Base-by-base conservation (phyloP, 1,140 invertebrate species). In the Musca domestica region DNA sequence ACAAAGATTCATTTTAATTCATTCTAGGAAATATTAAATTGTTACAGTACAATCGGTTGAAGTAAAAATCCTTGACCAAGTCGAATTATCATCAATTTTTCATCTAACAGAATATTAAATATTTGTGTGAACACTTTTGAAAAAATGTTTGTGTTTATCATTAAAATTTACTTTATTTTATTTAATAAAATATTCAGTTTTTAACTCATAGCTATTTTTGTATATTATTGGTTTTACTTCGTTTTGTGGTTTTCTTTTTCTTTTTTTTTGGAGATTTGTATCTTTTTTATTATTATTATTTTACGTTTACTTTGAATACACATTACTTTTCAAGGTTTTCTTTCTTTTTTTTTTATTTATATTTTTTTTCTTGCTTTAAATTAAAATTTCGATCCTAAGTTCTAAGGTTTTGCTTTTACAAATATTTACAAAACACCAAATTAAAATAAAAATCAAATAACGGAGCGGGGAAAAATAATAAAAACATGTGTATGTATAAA, bases 391-490 rank as follows among this genome's bases (percentile, higher is more conserved):
- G 27, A 19, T 49, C 67, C 61, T 48, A 49, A 64, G 52, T 25
- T 41, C 67, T 64, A 68, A 64, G 61, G 58, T 68, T 64, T 64
- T 68, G 58, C 48, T 64, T 68, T 54, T 70, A 71, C 69, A 67
- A 73, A 78, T 79, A 79, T 78, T 78, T 79, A 78, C 77, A 79
- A 71, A 76, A 66, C 75, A 71, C 72, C 71, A 69, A 71, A 72
- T 19, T 22, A 56, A 63, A 56, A 66, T 25, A 30, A 61, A 61
- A 48, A 48, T 30, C 25, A 56, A 67, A 58, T 19, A 27, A 61
- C 25, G 23, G 23, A 58, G 63, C 27, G 19, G 20, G 49, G 15
- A 63, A 49, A 46, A 48, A 61, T 30, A 30, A 58, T 66, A 52
- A 66, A 51, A 30, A 51, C 25, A 49, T 67, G 54, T 67, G 41